Evolutionary conservation across 2,797 vertebrate genomes (phyloP).

Genomic region (Pempheris klunzingeri): DNA sequence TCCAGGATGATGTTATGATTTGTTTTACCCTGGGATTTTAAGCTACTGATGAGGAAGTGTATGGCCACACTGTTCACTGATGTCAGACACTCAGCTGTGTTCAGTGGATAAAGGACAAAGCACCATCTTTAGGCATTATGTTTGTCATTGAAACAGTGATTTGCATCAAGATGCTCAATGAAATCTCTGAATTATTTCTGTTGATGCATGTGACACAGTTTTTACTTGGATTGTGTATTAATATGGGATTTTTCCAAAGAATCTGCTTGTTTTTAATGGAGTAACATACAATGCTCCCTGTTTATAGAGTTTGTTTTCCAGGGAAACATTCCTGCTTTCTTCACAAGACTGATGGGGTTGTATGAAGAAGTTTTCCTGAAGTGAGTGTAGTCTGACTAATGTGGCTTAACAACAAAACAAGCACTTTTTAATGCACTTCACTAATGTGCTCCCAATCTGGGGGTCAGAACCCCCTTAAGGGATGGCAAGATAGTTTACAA

Average conservation of each 20-base stretch:
- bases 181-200: too few relatives aligned
- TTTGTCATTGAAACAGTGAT: neutral
- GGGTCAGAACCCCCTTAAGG: neutral
- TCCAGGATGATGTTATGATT: neutral
- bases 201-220: neutral
- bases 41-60: neutral
- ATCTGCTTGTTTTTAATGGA: neutral
- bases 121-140: neutral
- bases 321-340: too few relatives aligned
- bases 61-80: conserved; percentile 20
- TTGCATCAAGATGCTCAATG: neutral
- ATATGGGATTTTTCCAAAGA: neutral
- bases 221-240: neutral
- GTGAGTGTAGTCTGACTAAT: neutral
- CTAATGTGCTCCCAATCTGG: neutral
- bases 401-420: conserved; percentile 1
- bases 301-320: neutral
- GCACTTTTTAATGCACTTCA: neutral
- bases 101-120: neutral
- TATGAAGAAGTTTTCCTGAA: neutral
- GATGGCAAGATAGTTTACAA: neutral
- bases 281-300: too few relatives aligned
- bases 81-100: conserved; percentile 54
- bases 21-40: neutral
- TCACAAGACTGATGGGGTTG: neutral